Percentiles rank a stretch among this genome's conserved stretches.
These are phyloP conservation scores for Platycnemis pennipes DNA, from an alignment of 2,888 invertebrate genomes.

Conservation along the genomic window DNA sequence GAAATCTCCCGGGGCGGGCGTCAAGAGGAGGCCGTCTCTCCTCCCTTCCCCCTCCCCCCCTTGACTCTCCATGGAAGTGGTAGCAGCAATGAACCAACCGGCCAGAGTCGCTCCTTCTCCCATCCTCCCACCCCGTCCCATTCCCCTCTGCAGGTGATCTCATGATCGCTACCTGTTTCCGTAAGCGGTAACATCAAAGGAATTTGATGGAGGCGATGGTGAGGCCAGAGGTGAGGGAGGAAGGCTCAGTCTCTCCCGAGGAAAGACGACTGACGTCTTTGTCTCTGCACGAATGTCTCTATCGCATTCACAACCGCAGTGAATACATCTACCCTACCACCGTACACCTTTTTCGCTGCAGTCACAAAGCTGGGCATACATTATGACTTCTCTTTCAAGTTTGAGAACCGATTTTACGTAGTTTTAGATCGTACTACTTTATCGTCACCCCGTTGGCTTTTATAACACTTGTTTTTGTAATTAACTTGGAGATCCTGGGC, in stretches of 20 bases:
- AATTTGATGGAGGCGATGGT: not conserved
- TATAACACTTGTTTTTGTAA: no score
- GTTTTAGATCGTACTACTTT: no score
- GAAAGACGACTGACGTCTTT: not conserved
- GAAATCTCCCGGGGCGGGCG: slow-evolving; percentile 17
- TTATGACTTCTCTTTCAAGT: no score
- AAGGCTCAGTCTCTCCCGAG: not conserved
- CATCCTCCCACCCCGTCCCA: not conserved
- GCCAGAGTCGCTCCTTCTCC: not conserved
- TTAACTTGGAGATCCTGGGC: no score
- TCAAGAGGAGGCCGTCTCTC: not conserved
- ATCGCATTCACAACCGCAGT: not conserved
- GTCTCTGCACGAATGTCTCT: not conserved
- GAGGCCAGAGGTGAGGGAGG: not conserved
- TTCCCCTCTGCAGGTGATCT: slow-evolving; percentile 15
- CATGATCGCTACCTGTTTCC: slow-evolving; percentile 37
- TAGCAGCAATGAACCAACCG: not conserved
- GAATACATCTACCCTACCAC: no score
- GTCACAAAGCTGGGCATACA: no score
- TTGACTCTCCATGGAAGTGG: not conserved
- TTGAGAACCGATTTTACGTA: no score
- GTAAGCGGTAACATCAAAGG: slow-evolving; percentile 11
- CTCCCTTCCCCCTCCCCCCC: not conserved
- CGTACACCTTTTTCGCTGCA: no score
- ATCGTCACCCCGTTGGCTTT: no score